A percentile compares a stretch with the other conserved stretches of the same genome.
Evolutionary conservation across 2,113 vertebrate species (phyloP).

Genomic region (Paradisaea rubra): DNA sequence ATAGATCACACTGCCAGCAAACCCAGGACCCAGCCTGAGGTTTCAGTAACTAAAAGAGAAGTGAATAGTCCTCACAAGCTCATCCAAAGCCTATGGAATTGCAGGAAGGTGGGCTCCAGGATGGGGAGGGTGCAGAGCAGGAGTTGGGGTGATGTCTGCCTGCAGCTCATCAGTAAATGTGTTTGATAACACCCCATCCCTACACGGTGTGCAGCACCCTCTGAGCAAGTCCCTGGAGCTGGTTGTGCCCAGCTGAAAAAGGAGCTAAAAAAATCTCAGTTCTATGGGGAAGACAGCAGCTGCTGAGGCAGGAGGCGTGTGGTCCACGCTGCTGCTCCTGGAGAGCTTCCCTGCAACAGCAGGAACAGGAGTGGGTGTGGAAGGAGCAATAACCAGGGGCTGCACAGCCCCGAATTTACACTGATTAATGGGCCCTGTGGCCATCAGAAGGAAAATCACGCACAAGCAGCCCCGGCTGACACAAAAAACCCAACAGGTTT

Average conservation of each 20-base stretch:
- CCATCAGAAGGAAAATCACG: neutral
- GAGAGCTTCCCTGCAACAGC: neutral
- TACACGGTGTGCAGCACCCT: neutral
- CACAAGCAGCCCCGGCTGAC: neutral
- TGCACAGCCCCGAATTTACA: neutral
- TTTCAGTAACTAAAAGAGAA: neutral
- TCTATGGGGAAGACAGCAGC: neutral
- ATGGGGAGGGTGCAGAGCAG: neutral
- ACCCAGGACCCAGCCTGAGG: neutral
- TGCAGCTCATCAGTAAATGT: no score
- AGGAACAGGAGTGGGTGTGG: neutral
- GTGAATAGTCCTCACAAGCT: neutral
- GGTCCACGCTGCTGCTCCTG: neutral
- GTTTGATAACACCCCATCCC: neutral
- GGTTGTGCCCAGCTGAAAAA: neutral
- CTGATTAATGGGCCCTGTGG: neutral
- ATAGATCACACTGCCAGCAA: neutral
- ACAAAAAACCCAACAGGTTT: neutral
- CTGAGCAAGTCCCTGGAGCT: neutral
- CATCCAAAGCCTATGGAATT: neutral
- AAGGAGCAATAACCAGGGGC: neutral
- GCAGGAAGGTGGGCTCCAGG: neutral
- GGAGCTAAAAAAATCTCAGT: neutral
- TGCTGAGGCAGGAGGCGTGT: fast-evolving
- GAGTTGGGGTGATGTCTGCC: neutral